phyloP scores from a whole-genome alignment of 2,888 invertebrate species.

The Drepana falcataria region DNA sequence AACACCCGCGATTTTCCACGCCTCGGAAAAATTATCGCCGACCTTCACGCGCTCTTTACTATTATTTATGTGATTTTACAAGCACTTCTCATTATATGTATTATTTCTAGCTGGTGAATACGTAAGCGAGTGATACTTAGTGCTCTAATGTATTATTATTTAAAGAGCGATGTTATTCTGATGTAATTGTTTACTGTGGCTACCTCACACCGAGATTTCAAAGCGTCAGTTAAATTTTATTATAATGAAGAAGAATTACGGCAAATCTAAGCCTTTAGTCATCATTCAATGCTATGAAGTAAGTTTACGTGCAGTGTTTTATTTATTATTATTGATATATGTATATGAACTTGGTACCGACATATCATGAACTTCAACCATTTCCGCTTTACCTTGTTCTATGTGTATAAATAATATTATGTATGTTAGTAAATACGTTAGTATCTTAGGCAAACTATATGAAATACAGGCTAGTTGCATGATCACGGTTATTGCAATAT shows the following conservation, averaged over 20 bases:
- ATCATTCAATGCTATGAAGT: slow-evolving; percentile 81
- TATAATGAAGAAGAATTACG: slow-evolving; percentile 55
- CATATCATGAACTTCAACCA: too few species aligned
- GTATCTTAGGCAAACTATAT: too few species aligned
- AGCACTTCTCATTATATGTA: slow-evolving; percentile 22
- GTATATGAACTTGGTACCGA: background rate
- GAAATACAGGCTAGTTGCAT: too few species aligned
- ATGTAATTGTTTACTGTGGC: slow-evolving; percentile 14
- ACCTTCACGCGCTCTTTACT: slow-evolving; percentile 56
- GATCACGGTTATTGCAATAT: background rate
- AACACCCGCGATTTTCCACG: slow-evolving; percentile 45
- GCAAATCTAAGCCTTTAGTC: slow-evolving; percentile 72
- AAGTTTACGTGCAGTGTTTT: slow-evolving; percentile 44
- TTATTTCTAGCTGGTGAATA: slow-evolving; percentile 19
- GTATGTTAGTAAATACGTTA: too few species aligned
- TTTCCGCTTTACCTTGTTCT: too few species aligned
- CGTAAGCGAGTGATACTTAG: slow-evolving; percentile 3
- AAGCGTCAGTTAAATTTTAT: slow-evolving; percentile 4
- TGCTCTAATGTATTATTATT: background rate
- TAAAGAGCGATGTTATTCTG: slow-evolving; percentile 1
- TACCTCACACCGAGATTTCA: background rate
- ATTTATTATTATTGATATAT: slow-evolving; percentile 37
- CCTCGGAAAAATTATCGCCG: slow-evolving; percentile 51
- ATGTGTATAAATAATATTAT: too few species aligned
- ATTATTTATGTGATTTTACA: slow-evolving; percentile 30